Evolutionary conservation across 2,888 invertebrate genomes (phyloP).

Genomic region (Metallyticus violacea): DNA sequence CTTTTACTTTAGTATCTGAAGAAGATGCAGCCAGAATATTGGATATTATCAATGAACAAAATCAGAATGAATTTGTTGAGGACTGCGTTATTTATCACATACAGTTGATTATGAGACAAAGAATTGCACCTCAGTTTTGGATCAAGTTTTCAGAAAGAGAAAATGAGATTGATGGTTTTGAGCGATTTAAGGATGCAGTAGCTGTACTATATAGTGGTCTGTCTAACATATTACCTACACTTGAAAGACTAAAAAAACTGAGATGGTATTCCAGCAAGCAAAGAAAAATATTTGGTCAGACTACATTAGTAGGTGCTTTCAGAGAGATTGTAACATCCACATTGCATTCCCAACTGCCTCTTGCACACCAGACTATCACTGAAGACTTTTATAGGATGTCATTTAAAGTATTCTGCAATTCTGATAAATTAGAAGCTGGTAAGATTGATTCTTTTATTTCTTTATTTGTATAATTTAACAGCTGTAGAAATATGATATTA

Average conservation of each 20-base stretch:
- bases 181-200: conserved; percentile 64
- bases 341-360: conserved; percentile 67
- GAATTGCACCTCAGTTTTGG: conserved; percentile 65
- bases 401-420: conserved; percentile 64
- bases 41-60: neutral
- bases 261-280: conserved; percentile 49
- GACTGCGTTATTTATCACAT: conserved; percentile 50
- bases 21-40: neutral
- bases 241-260: conserved; percentile 56
- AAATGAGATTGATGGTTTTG: conserved; percentile 54
- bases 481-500: too few relatives aligned
- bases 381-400: conserved; percentile 75
- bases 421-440: conserved; percentile 43
- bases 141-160: conserved; percentile 50
- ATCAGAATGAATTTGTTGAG: conserved; percentile 37
- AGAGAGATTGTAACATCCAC: conserved; percentile 64
- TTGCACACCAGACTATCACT: conserved; percentile 66
- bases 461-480: too few relatives aligned
- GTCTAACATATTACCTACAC: conserved; percentile 53
- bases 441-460: conserved; percentile 36
- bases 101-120: conserved; percentile 59
- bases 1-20: neutral
- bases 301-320: conserved; percentile 55
- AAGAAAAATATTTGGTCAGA: conserved; percentile 54
- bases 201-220: conserved; percentile 59